Evolutionary conservation across 1,140 invertebrate species (phyloP), one percentile per base, ranked within the genome.

Genomic region (Pseudobourletiella spinata): DNA sequence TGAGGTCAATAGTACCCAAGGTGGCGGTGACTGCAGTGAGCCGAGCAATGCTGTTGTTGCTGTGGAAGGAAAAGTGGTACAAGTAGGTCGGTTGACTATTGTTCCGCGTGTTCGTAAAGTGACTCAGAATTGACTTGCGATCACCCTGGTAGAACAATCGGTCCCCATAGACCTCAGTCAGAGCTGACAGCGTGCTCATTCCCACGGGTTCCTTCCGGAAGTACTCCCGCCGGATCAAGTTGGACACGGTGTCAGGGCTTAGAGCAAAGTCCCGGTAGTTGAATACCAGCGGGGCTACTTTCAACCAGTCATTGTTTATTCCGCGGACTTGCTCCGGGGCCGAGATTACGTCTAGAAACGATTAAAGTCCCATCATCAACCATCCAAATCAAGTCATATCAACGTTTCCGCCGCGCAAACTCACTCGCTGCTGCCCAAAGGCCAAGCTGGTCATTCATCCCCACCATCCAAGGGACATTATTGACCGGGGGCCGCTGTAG

Each of bases 401-500:
- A n/a, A n/a, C n/a, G n/a, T n/a, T n/a, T n/a, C n/a, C n/a, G n/a
- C n/a, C n/a, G n/a, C n/a, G n/a, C n/a, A n/a, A n/a, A n/a, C 30
- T 63, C 56, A 67, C 66, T 59, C 8, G 56, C 43, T 20, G 66
- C 63, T 48, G 61, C 63, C 3, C 62, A 46, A 28, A 48, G 44
- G 29, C 61, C 59, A 22, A 58, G 56, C n/a, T 67, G 22, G 4
- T 70, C 65, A 1, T 59, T 59, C 14, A 67, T 25, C 8, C 68
- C 68, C 28, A 70, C 22, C 11, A 70, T 65, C 68, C 68, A 70
- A 1, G 68, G 68, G 8, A 54, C 61, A 50, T 63, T 26, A 29
- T 63, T 57, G 18, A 57, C 28, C 11, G 25, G 57, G 18, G 22
- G n/a, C 15, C 44, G 26, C n/a, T 52, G 30, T 14, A 64, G 26